A percentile compares a stretch with the other conserved stretches of the same genome.
Conservation (phyloP, 2,888 invertebrate species). For the Brenthis hecate region DNA sequence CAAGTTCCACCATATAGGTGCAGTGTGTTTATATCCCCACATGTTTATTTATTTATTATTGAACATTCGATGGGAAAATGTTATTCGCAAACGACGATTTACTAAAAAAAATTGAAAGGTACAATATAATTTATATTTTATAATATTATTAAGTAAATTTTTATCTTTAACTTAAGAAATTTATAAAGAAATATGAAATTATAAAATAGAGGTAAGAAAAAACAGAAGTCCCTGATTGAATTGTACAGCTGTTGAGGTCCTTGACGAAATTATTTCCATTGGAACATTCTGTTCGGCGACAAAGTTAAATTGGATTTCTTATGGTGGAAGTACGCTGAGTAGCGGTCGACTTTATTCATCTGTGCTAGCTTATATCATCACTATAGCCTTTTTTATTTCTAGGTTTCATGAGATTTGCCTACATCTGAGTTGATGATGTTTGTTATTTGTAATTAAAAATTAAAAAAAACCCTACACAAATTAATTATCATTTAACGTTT, state of each 20-base stretch:
- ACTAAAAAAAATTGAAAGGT: too few relatives aligned
- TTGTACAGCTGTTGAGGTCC: slow-evolving; percentile 76
- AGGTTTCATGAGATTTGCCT: background rate
- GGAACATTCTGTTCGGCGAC: slow-evolving; percentile 78
- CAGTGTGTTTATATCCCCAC: too few relatives aligned
- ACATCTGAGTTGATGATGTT: too few relatives aligned
- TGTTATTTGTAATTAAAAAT: too few relatives aligned
- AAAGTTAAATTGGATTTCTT: slow-evolving; percentile 82
- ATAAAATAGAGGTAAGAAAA: slow-evolving; percentile 59
- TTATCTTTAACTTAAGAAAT: background rate
- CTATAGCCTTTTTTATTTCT: slow-evolving; percentile 51
- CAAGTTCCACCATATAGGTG: too few relatives aligned
- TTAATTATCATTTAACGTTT: too few relatives aligned
- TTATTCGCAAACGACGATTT: too few relatives aligned
- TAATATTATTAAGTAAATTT: background rate
- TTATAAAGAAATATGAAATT: slow-evolving; percentile 7
- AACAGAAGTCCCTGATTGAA: slow-evolving; percentile 75
- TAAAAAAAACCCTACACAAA: too few relatives aligned
- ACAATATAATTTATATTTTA: too few relatives aligned
- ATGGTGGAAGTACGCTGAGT: slow-evolving; percentile 71
- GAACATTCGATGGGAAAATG: too few relatives aligned
- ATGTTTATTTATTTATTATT: too few relatives aligned
- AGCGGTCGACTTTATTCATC: slow-evolving; percentile 67
- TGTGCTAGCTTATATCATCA: slow-evolving; percentile 67
- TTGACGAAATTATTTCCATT: slow-evolving; percentile 81